Evolutionary conservation across 2,888 invertebrate genomes (phyloP).

Genomic region (Apodemia duryi): DNA sequence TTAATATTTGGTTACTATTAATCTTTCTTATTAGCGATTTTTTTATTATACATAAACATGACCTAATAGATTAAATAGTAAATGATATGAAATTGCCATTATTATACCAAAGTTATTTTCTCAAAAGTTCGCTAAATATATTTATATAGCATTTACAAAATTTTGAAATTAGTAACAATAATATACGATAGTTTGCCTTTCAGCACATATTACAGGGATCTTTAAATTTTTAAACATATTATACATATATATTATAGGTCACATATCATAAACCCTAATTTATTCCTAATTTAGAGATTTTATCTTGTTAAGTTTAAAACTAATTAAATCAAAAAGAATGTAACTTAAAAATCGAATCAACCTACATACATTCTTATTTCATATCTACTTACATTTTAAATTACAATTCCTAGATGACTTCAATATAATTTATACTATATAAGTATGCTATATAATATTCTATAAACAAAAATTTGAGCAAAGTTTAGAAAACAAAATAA

Average conservation of each 20-base stretch:
- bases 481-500: conserved; percentile 9
- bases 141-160: too few species aligned
- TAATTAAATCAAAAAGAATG: not conserved
- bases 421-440: conserved; percentile 10
- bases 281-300: not conserved
- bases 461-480: conserved; percentile 17
- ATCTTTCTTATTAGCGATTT: too few species aligned
- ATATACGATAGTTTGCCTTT: too few species aligned
- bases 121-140: too few species aligned
- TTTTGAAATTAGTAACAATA: too few species aligned
- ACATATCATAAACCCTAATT: not conserved
- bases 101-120: too few species aligned
- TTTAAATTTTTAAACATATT: too few species aligned
- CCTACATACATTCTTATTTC: not conserved
- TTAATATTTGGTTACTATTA: too few species aligned
- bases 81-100: too few species aligned
- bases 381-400: not conserved
- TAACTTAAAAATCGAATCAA: not conserved
- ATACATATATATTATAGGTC: not conserved
- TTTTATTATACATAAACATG: too few species aligned
- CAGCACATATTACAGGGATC: too few species aligned
- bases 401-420: conserved; percentile 41
- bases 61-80: too few species aligned
- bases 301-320: not conserved
- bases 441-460: conserved; percentile 2